Percentiles rank a stretch among this genome's conserved stretches.
These are phyloP conservation scores for Coregonus suidteri DNA, from an alignment of 2,797 vertebrate species.

Conservation along the genomic window DNA sequence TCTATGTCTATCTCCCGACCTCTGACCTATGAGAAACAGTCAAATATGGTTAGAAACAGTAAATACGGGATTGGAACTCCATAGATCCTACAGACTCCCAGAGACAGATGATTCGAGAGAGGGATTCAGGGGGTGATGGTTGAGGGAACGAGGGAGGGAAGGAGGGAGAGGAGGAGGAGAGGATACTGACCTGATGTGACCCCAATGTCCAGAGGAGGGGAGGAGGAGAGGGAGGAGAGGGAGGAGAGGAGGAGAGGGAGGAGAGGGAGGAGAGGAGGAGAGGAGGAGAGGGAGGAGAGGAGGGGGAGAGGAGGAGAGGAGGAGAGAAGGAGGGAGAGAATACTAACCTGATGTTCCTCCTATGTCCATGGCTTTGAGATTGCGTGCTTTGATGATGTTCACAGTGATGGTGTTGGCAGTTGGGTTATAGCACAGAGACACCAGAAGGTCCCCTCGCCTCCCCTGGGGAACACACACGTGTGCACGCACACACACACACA, in stretches of 20 bases:
- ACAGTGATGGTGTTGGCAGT: constrained; percentile 98
- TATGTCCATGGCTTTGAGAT: constrained; percentile 99
- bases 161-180: too few relatives aligned
- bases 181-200: too few relatives aligned
- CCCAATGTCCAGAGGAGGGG: too few relatives aligned
- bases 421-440: constrained; percentile 98
- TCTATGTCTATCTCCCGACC: too few relatives aligned
- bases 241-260: not conserved
- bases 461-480: constrained; percentile 78
- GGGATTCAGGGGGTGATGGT: too few relatives aligned
- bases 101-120: too few relatives aligned
- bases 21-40: too few relatives aligned
- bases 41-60: too few relatives aligned
- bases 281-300: constrained; percentile 1
- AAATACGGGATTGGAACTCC: too few relatives aligned
- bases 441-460: constrained; percentile 87
- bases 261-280: constrained; percentile 1
- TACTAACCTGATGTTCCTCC: constrained; percentile 95
- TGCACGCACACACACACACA: constrained; percentile 6
- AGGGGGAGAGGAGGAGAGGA: constrained; percentile 10
- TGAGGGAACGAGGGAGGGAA: too few relatives aligned
- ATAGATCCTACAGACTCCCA: too few relatives aligned
- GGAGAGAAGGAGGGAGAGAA: constrained; percentile 32
- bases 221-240: too few relatives aligned
- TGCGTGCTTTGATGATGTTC: constrained; percentile 98